Evolutionary conservation across 2,797 vertebrate species (phyloP), one percentile per base, ranked within the genome.

Genomic region (Octomys mimax): DNA sequence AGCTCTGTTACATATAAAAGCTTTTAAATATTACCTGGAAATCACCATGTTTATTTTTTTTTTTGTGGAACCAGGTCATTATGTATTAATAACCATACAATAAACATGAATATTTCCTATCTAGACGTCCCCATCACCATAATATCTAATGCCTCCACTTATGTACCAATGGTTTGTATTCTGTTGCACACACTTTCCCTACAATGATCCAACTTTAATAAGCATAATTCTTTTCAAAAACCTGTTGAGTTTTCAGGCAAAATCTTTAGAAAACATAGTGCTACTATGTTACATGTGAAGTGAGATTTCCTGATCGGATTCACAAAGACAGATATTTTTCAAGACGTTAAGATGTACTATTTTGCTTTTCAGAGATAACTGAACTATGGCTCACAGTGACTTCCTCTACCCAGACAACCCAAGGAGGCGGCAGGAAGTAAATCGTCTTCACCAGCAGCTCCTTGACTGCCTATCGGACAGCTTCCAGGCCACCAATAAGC

Each of bases 341-440:
- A 89, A 96, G 64, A 2, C 28, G 57, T 92, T 4, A 78, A 92
- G 71, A 94, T 77, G 89, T 96, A 4, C 96, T 95, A 26, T 96
- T 97, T 71, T 98, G 85, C 97, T 93, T 98, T 98, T 78, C 97
- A 94, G 39, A 95, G 75, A 59, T 62, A 96, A 82, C n/a, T 95
- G 95, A 97, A 98, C 91, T 96, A 99, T 99, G 98, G 97, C 98
- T 2, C 85, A 98, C 84, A 98, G 98, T 31, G 98, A 98, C 85
- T 97, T 99, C 77, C 97, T 99, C 92, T 99, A 98, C 83, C 98
- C 98, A 75, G 98, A 98, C 2, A 99, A 99, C 85, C 98, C 98
- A 71, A 98, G 88, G 92, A 98, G 98, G 95, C 95, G 98, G 73
- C 98, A 99, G 94, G 98, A 99, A 97, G 57, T 99, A 89, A 97